Conservation (phyloP, 1,140 invertebrate genomes). For the Lasioglossum baleicum region DNA sequence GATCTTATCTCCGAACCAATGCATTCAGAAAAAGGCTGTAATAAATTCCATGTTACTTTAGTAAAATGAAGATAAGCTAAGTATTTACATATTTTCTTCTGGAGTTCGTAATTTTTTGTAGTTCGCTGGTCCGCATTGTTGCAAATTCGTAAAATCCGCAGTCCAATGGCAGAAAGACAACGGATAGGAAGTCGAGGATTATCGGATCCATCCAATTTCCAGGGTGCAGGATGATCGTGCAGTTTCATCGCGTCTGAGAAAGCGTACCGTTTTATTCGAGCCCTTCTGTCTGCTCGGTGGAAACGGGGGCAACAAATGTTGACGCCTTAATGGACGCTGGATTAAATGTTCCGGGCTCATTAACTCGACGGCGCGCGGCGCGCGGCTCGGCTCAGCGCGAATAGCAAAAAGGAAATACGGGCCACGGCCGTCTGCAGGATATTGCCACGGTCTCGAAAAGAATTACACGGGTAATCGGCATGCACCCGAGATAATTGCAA, state of each 20-base stretch:
- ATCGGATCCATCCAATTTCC: too few relatives aligned
- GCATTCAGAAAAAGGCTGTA: too few relatives aligned
- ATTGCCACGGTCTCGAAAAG: constrained; percentile 22
- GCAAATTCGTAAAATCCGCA: too few relatives aligned
- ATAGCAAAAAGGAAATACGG: constrained; percentile 1
- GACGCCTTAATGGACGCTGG: constrained; percentile 36
- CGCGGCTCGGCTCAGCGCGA: constrained; percentile 1
- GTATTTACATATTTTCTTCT: too few relatives aligned
- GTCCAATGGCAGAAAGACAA: too few relatives aligned
- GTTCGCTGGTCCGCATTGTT: too few relatives aligned
- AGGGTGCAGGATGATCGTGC: background rate
- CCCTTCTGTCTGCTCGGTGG: background rate
- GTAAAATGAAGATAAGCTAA: too few relatives aligned
- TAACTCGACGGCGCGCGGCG: constrained; percentile 13
- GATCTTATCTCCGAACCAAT: too few relatives aligned
- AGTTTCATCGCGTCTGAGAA: background rate
- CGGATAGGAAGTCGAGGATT: too few relatives aligned
- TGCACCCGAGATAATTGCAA: constrained; percentile 39
- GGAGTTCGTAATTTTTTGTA: too few relatives aligned
- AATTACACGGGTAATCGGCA: constrained; percentile 45
- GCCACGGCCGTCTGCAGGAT: constrained; percentile 7
- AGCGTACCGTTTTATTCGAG: background rate
- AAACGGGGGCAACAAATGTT: constrained; percentile 28
- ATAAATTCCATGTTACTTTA: too few relatives aligned
- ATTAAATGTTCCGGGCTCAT: constrained; percentile 42